A percentile compares a stretch with the other conserved stretches of the same genome.
phyloP scores from a whole-genome alignment of 2,888 invertebrate genomes.

The Octonoba sinensis region DNA sequence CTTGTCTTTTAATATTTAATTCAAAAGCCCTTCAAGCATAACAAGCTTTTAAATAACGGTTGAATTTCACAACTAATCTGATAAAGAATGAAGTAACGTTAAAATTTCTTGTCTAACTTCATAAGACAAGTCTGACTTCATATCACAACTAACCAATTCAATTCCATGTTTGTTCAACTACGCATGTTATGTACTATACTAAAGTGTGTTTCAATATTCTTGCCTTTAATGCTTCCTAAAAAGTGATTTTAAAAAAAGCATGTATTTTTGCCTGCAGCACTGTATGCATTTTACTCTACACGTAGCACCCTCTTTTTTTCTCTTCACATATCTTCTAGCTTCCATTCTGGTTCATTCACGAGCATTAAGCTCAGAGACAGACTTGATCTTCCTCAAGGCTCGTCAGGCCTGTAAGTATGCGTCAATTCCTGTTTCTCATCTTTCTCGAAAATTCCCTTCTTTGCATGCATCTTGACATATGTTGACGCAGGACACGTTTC shows the following conservation, averaged over 20 bases:
- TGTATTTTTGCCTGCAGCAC: constrained; percentile 11
- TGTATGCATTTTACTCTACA: neutral
- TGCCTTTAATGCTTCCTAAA: neutral
- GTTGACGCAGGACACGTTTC: neutral
- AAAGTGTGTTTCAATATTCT: too few species aligned
- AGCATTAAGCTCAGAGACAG: constrained; percentile 66
- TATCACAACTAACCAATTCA: too few species aligned
- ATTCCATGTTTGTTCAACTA: too few species aligned
- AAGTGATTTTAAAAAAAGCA: neutral
- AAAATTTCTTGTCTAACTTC: neutral
- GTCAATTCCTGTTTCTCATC: neutral
- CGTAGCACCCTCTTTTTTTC: constrained; percentile 36
- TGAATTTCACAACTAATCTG: too few species aligned
- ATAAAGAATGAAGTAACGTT: too few species aligned
- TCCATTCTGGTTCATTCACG: constrained; percentile 67
- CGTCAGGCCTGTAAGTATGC: constrained; percentile 66
- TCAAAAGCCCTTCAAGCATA: too few species aligned
- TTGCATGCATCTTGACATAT: neutral
- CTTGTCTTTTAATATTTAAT: too few species aligned
- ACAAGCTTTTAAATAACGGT: too few species aligned
- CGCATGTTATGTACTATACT: too few species aligned
- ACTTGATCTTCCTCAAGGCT: constrained; percentile 66
- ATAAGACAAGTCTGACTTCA: neutral
- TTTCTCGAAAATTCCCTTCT: neutral
- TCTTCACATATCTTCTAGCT: constrained; percentile 59